Conservation (phyloP, 2,113 vertebrate species). For the Lamprotornis superbus region DNA sequence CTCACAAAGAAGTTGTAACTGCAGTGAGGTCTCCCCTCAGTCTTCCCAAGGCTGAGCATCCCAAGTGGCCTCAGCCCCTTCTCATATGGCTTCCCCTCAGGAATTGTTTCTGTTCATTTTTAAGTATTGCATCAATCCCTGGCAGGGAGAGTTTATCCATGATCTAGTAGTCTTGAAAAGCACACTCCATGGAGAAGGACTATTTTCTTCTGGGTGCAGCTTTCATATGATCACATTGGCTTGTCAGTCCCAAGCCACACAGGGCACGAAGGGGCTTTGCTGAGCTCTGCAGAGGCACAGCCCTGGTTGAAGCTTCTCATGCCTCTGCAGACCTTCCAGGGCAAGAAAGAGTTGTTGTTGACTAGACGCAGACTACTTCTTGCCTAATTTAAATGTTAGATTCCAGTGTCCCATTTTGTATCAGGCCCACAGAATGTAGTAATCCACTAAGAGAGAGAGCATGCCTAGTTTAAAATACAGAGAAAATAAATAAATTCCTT, state of each 20-base stretch:
- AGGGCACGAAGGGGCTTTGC: background rate
- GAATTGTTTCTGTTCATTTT: background rate
- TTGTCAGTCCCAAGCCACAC: background rate
- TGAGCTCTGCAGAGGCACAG: background rate
- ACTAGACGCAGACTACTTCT: rapidly evolving
- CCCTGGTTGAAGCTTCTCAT: background rate
- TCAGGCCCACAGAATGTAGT: background rate
- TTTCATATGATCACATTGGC: background rate
- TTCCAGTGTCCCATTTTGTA: background rate
- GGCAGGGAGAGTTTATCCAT: background rate
- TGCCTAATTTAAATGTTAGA: background rate
- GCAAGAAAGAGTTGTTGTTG: background rate
- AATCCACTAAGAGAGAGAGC: background rate
- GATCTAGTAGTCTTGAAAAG: background rate
- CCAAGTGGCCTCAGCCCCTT: no score
- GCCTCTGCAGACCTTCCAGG: background rate
- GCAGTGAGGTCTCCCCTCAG: background rate
- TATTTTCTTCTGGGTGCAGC: background rate
- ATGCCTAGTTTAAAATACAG: background rate
- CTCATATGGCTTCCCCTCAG: background rate
- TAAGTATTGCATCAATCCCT: background rate
- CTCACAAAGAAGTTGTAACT: background rate
- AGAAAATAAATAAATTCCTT: background rate
- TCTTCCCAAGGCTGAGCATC: background rate
- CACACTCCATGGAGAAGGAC: background rate